Evolutionary conservation across 2,113 vertebrate genomes (phyloP), one percentile per base, ranked within the genome.

Genomic region (Clinocottus analis): DNA sequence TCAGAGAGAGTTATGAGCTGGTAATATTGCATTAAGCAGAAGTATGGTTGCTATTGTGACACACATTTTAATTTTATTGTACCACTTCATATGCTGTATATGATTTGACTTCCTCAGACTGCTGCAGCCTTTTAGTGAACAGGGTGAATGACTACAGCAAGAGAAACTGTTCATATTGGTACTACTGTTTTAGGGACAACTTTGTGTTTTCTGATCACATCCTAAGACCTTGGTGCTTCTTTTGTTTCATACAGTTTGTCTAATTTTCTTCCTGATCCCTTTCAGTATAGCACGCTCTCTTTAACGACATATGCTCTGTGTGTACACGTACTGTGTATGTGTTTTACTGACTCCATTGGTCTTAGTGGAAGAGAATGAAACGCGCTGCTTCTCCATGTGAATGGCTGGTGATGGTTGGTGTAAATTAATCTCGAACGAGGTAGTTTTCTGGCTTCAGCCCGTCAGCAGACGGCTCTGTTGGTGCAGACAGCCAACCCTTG

Each of bases 391-490:
- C 73, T 72, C 21, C 49, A 69, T 75, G 72, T 86, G 79, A 88
- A 84, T 89, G 85, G 86, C 79, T 71, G 68, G 68, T 58, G 68
- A 79, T 68, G 77, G 74, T 65, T 86, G 82, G 88, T 90, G 77
- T 91, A 80, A 93, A 86, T 89, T 45, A 81, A 77, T 84, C 82
- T 89, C 89, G 89, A 91, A 91, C 85, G 79, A 81, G 85, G 90
- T 88, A 81, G 77, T 90, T 91, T 91, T 83, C 89, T 93, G 92
- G 92, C 91, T 84, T 72, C 59, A 33, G 64, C 65, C 58, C 79
- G 64, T 76, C 72, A 93, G 92, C 92, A 93, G 90, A 93, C 60
- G 89, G 60, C 89, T 92, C 85, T 88, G 87, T 85, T 88, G 84
- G 89, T 86, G 81, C 85, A 89, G 86, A 89, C 82, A 78, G 79